Base-by-base conservation (phyloP, 2,797 vertebrate species). In the Bryconaethiops microstoma region DNA sequence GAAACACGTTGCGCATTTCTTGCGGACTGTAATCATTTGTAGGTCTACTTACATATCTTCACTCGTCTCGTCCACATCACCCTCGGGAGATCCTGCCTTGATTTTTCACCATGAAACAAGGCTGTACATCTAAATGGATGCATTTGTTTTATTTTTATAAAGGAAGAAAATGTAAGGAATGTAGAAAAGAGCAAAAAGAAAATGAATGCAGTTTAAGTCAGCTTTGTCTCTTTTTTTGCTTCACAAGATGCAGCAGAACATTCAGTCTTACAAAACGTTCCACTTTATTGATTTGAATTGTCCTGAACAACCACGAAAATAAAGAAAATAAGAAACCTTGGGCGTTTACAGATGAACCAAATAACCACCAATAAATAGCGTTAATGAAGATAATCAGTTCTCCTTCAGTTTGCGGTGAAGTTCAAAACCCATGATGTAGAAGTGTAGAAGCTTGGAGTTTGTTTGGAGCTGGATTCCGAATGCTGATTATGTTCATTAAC, bases 331-430 rank as follows among this genome's bases (percentile, higher is more conserved):
- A 39, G 35, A 86, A 78, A 75, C 72, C 59, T 79, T 80, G 13
- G 81, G 84, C 84, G 87, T 92, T 92, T 92, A 95, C 94, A 95
- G 85, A 89, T 88, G 83, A 91, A 91, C 92, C 86, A 86, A 91
- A 89, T 88, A 87, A 90, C 90, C 89, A 92, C 93, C 92, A 95
- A 95, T 95, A 95, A 95, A 95, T 95, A 95, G 88, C 86, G 87
- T 90, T 87, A 89, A 92, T 92, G 84, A 87, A 88, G 77, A 85
- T 80, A 87, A 88, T 89, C 84, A 88, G 91, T 76, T 85, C 52
- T 69, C 74, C 54, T 77, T 71, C 76, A 25, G 42, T 83, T 85
- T 88, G 73, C 59, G 76, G 25, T 9, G 84, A 83, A 45, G 60
- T 23, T 75, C 75, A 79, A 52, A 76, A 87, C 78, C 83, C 80